These are phyloP conservation scores for Drosophila erecta DNA, from an alignment of 1,140 invertebrate genomes.

Conservation along the genomic window DNA sequence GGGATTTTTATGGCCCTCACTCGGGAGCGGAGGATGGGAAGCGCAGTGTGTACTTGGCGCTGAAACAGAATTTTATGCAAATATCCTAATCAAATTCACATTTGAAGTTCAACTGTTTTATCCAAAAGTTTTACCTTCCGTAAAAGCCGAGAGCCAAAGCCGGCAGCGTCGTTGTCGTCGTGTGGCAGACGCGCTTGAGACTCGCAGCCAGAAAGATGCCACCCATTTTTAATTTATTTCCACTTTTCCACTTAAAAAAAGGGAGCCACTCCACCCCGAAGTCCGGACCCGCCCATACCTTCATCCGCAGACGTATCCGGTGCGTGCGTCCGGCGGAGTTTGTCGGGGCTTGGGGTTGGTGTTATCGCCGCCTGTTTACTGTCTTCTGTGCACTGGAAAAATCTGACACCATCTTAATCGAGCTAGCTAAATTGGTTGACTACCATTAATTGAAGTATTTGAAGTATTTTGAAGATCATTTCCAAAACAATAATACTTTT, in stretches of 20 bases:
- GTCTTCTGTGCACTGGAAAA: slow-evolving; percentile 19
- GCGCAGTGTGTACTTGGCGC: slow-evolving; percentile 71
- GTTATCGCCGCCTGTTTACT: slow-evolving; percentile 48
- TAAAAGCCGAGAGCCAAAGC: slow-evolving; percentile 33
- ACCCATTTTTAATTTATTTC: slow-evolving; percentile 84
- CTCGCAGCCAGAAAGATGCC: slow-evolving; percentile 46
- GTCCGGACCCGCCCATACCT: slow-evolving; percentile 23
- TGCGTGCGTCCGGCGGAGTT: slow-evolving; percentile 78
- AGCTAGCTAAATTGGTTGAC: too few species aligned
- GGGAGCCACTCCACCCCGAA: slow-evolving; percentile 14
- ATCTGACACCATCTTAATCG: background rate
- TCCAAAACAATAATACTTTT: too few species aligned
- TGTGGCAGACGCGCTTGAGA: slow-evolving; percentile 60
- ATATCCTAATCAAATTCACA: slow-evolving; percentile 84
- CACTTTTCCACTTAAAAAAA: slow-evolving; percentile 69
- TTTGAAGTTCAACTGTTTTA: slow-evolving; percentile 84
- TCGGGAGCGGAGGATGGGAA: slow-evolving; percentile 11
- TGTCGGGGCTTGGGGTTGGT: slow-evolving; percentile 44
- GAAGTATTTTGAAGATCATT: too few species aligned
- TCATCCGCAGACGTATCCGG: slow-evolving; percentile 72
- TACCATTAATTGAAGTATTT: too few species aligned
- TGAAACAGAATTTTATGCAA: slow-evolving; percentile 84
- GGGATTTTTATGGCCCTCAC: slow-evolving; percentile 36
- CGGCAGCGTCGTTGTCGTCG: slow-evolving; percentile 36
- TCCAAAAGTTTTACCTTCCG: slow-evolving; percentile 78